Evolutionary conservation across 2,797 vertebrate genomes (phyloP).

Genomic region (Gadopsis bispinosus): DNA sequence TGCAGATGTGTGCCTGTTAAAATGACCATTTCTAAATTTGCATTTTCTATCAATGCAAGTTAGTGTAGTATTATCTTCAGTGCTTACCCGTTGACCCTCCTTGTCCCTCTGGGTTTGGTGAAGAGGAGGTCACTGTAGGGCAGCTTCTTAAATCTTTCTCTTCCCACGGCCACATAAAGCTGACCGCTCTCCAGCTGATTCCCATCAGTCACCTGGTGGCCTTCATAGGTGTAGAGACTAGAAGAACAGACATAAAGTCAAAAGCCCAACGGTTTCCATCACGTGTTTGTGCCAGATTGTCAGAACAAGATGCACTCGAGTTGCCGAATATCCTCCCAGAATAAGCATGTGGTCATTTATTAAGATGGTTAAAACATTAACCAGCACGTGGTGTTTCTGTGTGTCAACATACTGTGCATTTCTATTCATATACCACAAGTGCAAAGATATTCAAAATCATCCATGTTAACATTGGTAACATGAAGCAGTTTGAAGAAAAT

Average conservation of each 20-base stretch:
- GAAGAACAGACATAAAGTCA: slow-evolving; percentile 18
- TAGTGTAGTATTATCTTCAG: neutral
- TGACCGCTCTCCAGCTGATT: slow-evolving; percentile 92
- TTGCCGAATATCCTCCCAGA: neutral
- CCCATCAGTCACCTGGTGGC: slow-evolving; percentile 88
- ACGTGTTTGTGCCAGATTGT: neutral
- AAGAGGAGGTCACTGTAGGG: slow-evolving; percentile 91
- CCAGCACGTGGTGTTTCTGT: neutral
- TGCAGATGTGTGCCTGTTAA: neutral
- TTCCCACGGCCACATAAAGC: slow-evolving; percentile 95
- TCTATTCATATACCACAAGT: neutral
- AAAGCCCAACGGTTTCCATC: neutral
- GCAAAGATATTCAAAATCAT: neutral
- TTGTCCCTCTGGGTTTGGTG: slow-evolving; percentile 84
- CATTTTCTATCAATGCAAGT: neutral
- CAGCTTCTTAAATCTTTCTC: slow-evolving; percentile 94
- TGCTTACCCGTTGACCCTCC: slow-evolving; percentile 89
- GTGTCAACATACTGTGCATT: neutral
- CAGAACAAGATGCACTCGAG: neutral
- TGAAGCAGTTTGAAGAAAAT: neutral
- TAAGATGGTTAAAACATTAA: neutral
- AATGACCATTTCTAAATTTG: neutral
- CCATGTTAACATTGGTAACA: neutral
- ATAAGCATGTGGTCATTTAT: neutral
- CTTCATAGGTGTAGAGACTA: slow-evolving; percentile 93